phyloP scores from a whole-genome alignment of 2,888 invertebrate species.

The Stramonita haemastoma region DNA sequence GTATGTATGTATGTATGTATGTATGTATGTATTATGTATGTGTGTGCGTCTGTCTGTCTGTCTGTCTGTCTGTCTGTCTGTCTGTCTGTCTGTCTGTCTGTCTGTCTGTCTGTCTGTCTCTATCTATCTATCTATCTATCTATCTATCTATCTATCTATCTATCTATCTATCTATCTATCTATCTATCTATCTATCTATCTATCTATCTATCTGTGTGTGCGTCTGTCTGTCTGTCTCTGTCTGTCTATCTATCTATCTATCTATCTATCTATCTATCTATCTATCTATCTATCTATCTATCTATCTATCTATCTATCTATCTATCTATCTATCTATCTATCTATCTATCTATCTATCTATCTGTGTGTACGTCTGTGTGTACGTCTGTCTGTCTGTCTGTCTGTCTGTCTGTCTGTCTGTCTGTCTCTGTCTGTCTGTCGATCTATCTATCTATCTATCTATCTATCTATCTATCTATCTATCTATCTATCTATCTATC shows the following conservation, averaged over 20 bases:
- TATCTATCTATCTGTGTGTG: too few relatives aligned
- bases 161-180: neutral
- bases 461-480: neutral
- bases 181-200: neutral
- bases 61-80: neutral
- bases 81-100: neutral
- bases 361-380: neutral
- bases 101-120: too few relatives aligned
- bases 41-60: too few relatives aligned
- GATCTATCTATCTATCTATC: too few relatives aligned
- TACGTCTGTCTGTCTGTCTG: neutral
- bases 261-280: too few relatives aligned
- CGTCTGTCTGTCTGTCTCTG: too few relatives aligned
- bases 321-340: neutral
- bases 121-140: neutral
- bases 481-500: neutral
- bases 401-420: neutral
- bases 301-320: neutral
- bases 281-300: too few relatives aligned
- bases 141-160: neutral
- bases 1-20: neutral
- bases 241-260: too few relatives aligned
- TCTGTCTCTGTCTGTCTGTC: neutral
- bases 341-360: too few relatives aligned
- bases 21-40: too few relatives aligned